Evolutionary conservation across 2,113 vertebrate genomes (phyloP).

Genomic region (Actinemys pallida): DNA sequence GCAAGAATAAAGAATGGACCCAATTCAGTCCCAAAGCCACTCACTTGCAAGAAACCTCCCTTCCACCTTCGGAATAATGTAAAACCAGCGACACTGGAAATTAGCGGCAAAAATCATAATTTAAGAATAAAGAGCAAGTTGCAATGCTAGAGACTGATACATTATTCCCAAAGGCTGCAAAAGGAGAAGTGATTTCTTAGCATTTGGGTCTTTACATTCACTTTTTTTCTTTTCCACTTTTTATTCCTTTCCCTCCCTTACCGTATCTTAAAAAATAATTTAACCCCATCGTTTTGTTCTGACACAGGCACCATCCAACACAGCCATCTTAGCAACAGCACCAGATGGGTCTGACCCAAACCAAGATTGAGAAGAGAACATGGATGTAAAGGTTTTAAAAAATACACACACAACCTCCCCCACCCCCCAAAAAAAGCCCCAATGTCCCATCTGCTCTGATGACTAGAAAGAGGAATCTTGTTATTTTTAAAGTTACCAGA

Average conservation of each 20-base stretch:
- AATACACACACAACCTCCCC: too few species aligned
- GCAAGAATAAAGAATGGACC: neutral
- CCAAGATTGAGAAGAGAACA: neutral
- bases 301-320: neutral
- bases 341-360: neutral
- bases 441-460: neutral
- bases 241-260: neutral
- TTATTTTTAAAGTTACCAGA: neutral
- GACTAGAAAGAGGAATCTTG: neutral
- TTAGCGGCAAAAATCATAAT: neutral
- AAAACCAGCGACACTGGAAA: neutral
- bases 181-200: rapidly evolving
- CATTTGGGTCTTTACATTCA: neutral
- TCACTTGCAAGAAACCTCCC: neutral
- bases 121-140: neutral
- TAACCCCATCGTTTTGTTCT: neutral
- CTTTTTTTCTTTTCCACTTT: neutral
- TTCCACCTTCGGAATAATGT: neutral
- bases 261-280: neutral
- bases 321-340: neutral
- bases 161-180: neutral
- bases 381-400: neutral
- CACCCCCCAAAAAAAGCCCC: rapidly evolving
- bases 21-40: neutral
- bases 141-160: neutral